Evolutionary conservation across 1,140 invertebrate species (phyloP).

Genomic region (Pentalonia nigronervosa): DNA sequence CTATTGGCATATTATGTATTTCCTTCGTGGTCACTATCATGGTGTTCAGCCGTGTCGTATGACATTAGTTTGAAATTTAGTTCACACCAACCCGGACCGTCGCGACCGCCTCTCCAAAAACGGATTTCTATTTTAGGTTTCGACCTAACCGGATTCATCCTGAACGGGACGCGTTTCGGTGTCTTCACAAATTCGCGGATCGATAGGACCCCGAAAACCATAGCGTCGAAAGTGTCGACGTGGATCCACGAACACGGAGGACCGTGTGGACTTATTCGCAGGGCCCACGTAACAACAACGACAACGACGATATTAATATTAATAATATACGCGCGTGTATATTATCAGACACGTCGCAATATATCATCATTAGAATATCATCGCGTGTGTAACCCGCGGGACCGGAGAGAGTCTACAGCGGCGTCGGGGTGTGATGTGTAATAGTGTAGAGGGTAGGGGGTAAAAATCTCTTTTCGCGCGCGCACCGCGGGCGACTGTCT

Average conservation of each 20-base stretch:
- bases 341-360: neutral
- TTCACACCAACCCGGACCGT: neutral
- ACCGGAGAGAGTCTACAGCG: neutral
- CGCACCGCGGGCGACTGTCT: neutral
- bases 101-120: neutral
- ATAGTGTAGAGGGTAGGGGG: neutral
- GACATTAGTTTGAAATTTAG: neutral
- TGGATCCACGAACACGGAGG: neutral
- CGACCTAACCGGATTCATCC: neutral
- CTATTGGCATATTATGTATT: neutral
- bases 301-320: neutral
- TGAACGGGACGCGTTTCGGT: neutral
- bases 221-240: neutral
- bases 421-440: neutral
- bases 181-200: neutral
- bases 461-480: slow-evolving; percentile 25
- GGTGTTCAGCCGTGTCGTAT: neutral
- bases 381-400: neutral
- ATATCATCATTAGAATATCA: neutral
- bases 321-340: neutral
- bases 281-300: neutral
- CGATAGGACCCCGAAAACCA: neutral
- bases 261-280: neutral
- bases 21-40: neutral
- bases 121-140: neutral